Conservation (phyloP, 2,888 invertebrate genomes). For the Eustalomyia histrio region DNA sequence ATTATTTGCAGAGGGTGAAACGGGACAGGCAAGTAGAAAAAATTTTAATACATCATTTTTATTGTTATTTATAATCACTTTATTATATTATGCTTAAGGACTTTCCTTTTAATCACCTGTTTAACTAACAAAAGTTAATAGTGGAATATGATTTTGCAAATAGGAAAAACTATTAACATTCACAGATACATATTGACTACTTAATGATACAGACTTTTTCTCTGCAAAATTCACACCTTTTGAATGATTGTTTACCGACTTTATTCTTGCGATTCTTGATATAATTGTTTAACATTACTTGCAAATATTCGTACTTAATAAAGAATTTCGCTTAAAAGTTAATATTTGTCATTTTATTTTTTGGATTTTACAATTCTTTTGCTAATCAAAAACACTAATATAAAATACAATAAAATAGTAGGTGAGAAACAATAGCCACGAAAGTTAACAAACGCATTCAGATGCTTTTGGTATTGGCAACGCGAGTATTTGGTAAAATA, state of each 20-base stretch:
- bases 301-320: not conserved
- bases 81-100: not conserved
- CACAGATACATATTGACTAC: conserved; percentile 61
- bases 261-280: not conserved
- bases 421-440: conserved; percentile 27
- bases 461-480: conserved; percentile 17
- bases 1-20: conserved; percentile 28
- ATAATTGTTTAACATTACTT: not conserved
- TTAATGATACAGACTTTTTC: conserved; percentile 65
- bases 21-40: not conserved
- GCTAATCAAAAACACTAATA: conserved; percentile 50
- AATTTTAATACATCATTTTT: conserved; percentile 4
- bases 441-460: not conserved
- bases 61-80: not conserved
- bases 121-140: conserved; percentile 13
- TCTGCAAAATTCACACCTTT: conserved; percentile 57
- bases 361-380: conserved; percentile 48
- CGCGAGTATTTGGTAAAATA: not conserved
- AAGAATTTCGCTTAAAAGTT: conserved; percentile 7
- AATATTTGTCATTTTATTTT: conserved; percentile 41
- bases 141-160: conserved; percentile 13
- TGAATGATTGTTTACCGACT: conserved; percentile 9
- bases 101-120: not conserved
- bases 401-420: conserved; percentile 35
- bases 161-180: conserved; percentile 47